These are phyloP conservation scores for Brienomyrus brachyistius DNA, from an alignment of 2,113 vertebrate species.

Conservation along the genomic window DNA sequence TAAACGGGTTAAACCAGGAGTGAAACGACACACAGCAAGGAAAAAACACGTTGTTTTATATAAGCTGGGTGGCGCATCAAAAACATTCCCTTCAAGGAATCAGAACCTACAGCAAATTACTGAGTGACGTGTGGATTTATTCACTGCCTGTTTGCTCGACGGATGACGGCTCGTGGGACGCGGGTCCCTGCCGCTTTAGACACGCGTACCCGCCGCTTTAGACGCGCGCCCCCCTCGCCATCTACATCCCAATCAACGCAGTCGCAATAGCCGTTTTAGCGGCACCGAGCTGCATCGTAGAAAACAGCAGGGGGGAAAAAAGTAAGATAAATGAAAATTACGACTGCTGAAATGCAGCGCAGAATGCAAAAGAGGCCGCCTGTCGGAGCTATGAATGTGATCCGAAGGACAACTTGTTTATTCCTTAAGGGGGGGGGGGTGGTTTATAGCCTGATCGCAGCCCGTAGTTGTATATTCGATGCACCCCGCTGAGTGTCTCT, in stretches of 20 bases:
- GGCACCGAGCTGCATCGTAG: background rate
- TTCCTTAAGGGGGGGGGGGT: background rate
- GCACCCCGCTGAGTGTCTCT: conserved; percentile 4
- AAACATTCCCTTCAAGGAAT: conserved; percentile 35
- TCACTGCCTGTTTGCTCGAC: conserved; percentile 50
- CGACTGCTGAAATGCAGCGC: background rate
- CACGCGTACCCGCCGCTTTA: background rate
- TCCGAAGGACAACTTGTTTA: conserved; percentile 2
- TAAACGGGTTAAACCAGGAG: background rate
- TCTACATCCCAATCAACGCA: background rate
- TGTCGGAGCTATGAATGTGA: background rate
- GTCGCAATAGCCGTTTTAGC: background rate
- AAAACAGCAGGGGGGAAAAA: background rate
- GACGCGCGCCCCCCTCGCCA: background rate
- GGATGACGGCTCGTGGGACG: conserved; percentile 48
- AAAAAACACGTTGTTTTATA: background rate
- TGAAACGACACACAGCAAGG: background rate
- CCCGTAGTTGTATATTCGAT: background rate
- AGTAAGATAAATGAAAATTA: background rate
- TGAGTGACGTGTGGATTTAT: conserved; percentile 47
- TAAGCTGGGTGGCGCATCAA: background rate
- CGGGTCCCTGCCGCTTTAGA: background rate
- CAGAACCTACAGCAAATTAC: conserved; percentile 34
- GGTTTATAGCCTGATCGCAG: background rate
- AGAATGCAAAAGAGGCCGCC: background rate